Base-by-base conservation (phyloP, 2,888 invertebrate species). In the Catotricha subobsoleta region DNA sequence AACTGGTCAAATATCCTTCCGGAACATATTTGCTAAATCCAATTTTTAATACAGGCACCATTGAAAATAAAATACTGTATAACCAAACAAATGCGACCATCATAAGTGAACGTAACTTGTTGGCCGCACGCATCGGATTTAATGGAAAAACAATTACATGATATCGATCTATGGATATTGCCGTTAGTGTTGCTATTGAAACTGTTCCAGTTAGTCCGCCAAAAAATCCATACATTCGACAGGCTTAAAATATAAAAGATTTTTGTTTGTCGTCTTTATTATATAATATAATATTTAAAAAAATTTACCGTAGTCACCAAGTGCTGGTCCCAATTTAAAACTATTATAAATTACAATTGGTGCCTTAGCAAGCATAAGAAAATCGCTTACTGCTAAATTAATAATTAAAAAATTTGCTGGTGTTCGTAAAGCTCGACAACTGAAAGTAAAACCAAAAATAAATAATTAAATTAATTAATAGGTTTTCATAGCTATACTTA, bases 1-100 rank as follows among this genome's bases (percentile, higher is more conserved):
- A 88, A 51, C 80, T 80, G 16, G 82, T 84, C 44, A 86, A 68
- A 54, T 74, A 83, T 2, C 83, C 86, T 58, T 87, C 87, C 6
- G 86, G 83, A 13, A 82, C 78, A 62, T 86, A 88, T 27, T 67
- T 67, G 18, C 78, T 79, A 48, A 80, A 68, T 8, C 81, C 80
- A 33, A 81, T 66, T 51, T 76, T 68, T 20, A 74, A 55, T 1
- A 80, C 70, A 0, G 86, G 87, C 40, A 82, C 69, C 5, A 70
- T 56, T 2, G 82, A 72, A 55, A 83, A 82, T 13, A 70, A 48
- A 9, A 69, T 60, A 3, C 81, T 77, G 57, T 84, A 86, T 13
- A 74, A 45, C 87, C 87, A 88, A 43, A 79, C 70, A 28, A 72
- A 57, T 9, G 73, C 51, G 8, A 78, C 67, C 50, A 74, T 69